These are phyloP conservation scores for Diuraphis noxia DNA, from an alignment of 1,140 invertebrate species.

Conservation along the genomic window DNA sequence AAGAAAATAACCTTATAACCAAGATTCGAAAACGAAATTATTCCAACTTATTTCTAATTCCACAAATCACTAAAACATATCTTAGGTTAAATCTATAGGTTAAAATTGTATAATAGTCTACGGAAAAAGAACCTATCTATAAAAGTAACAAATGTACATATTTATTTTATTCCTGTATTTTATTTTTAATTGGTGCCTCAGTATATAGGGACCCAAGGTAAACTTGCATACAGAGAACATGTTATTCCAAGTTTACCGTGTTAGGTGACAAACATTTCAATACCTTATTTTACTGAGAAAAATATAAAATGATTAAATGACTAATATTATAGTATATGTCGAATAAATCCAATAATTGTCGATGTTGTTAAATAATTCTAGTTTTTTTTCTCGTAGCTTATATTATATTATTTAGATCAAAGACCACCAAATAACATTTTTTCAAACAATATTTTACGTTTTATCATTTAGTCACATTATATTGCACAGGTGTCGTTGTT, in stretches of 20 bases:
- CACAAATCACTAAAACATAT: not conserved
- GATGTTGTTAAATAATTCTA: not conserved
- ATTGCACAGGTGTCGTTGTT: not conserved
- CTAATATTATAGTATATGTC: no score
- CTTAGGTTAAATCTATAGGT: not conserved
- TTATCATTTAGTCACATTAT: not conserved
- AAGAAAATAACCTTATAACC: no score
- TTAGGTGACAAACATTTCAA: constrained; percentile 28
- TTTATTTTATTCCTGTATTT: not conserved
- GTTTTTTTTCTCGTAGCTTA: not conserved
- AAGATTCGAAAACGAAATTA: not conserved
- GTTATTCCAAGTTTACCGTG: constrained; percentile 8
- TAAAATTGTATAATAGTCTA: not conserved
- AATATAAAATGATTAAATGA: not conserved
- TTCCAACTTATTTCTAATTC: not conserved
- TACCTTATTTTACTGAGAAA: not conserved
- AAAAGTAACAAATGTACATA: not conserved
- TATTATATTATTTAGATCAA: not conserved
- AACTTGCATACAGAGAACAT: not conserved
- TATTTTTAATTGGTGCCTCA: constrained; percentile 26
- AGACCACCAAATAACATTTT: not conserved
- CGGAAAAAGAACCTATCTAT: not conserved
- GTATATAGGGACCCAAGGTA: constrained; percentile 27
- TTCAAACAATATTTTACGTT: not conserved
- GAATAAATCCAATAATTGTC: not conserved